Evolutionary conservation across 2,797 vertebrate species (phyloP), one percentile per base, ranked within the genome.

Genomic region (Gymnodraco acuticeps): DNA sequence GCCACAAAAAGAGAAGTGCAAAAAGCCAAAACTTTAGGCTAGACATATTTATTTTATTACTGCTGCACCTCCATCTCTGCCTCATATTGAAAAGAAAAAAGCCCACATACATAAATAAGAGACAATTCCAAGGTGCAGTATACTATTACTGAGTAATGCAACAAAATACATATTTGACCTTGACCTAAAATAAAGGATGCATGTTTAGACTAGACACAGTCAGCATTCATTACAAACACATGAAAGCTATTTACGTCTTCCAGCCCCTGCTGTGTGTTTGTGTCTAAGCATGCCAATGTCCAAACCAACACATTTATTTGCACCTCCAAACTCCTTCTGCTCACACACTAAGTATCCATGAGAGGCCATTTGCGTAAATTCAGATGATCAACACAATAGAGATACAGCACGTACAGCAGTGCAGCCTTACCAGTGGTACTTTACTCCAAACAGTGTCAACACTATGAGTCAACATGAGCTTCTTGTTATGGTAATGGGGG

Each of bases 381-480:
- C 0, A 0, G 31, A 41, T 27, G 56, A 72, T 55, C 16, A 60
- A 64, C 68, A 77, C 73, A 73, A 79, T 61, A 53, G 56, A 77
- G 62, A 83, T 56, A 15, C 31, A 68, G 53, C 54, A 13, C 19
- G 6, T 56, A 48, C 77, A 13, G 60, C 75, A 67, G 75, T 62
- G 64, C 45, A 67, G 70, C 65, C 73, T 50, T 55, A 77, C 60
- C 33, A 38, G 33, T 70, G 78, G 20, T 53, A 72, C 70, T 81
- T 89, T 82, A 81, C 65, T 75, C 65, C 52, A 55, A 75, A 81
- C 64, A 64, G 51, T 74, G 82, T 83, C 79, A 81, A 78, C 77
- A 87, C 51, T 80, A 78, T 65, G 79, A 84, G 80, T 84, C 80
- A 83, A 79, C 74, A 81, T 33, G 20, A 83, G 65, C 70, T 76